Evolutionary conservation across 2,888 invertebrate genomes (phyloP).

Genomic region (Teleogryllus oceanicus): DNA sequence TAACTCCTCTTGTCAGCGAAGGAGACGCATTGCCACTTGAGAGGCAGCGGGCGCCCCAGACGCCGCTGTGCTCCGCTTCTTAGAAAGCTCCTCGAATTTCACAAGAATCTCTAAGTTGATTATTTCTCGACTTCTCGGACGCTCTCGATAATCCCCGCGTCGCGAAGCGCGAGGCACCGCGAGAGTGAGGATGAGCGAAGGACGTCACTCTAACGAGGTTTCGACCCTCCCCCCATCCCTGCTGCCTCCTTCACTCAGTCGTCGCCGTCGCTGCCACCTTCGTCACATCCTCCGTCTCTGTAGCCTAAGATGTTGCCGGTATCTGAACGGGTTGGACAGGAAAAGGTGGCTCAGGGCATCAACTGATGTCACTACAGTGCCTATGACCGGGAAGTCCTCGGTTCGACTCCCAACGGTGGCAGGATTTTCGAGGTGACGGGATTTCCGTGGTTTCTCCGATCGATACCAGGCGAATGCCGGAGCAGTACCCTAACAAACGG

Average conservation of each 20-base stretch:
- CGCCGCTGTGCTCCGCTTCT: not conserved
- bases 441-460: too few species aligned
- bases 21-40: too few species aligned
- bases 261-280: not conserved
- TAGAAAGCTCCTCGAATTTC: not conserved
- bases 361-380: too few species aligned
- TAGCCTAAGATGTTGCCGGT: not conserved
- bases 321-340: not conserved
- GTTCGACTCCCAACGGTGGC: too few species aligned
- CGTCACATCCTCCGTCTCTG: not conserved
- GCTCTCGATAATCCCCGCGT: not conserved
- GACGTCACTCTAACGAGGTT: not conserved
- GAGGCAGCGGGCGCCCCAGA: too few species aligned
- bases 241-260: too few species aligned
- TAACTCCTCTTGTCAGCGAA: too few species aligned
- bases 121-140: not conserved
- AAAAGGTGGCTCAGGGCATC: too few species aligned
- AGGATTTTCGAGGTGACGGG: too few species aligned
- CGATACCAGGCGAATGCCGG: too few species aligned
- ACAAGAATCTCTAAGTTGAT: slow-evolving; percentile 18
- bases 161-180: not conserved
- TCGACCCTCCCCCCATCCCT: not conserved
- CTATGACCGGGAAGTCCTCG: too few species aligned
- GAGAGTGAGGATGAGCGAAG: not conserved
- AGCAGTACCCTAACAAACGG: too few species aligned